Base-by-base conservation (phyloP, 1,140 invertebrate species). In the Ips nitidus region DNA sequence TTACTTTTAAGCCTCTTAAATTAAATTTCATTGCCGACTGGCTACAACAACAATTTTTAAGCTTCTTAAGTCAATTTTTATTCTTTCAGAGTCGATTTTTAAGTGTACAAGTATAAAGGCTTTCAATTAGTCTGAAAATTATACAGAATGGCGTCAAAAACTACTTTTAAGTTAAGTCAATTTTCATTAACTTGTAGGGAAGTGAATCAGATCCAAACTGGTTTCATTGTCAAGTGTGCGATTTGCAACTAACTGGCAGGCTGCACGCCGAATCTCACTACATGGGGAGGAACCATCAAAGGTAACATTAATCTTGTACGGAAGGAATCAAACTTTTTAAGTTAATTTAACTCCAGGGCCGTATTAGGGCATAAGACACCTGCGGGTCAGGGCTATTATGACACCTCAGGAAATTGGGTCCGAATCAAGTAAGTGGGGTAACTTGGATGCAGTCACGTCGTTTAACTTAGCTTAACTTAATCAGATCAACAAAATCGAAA, bases 241-340 rank as follows among this genome's bases (percentile, higher is more conserved):
- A 84, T 71, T 62, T 84, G 52, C 70, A 78, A 1, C 72, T 84
- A 7, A 83, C 81, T 8, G 82, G 82, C 4, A 69, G 75, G 61
- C 70, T 79, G 2, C 82, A 84, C 69, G 82, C 82, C 4, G 79
- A 82, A 52, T 82, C 83, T 59, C 83, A 84, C 72, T 83, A 81
- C 59, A 72, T 78, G 61, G 82, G 83, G 0, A 81, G 78, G 62
- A 82, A 79, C 73, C 83, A 84, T 75, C 76, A 78, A 72, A 73
- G 78, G 76, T 80, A 75, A 2, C 45, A 50, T 50, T 50, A 50
- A 50, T 8, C 22, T 2, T 50, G 7, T 22, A 6, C 45, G 22
- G 45, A 50, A 50, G 45, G 45, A 50, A 3, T 50, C 45, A 50
- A 50, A 6, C 45, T 8, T 1, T 2, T 2, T 50, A 50, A 3